Percentiles rank a stretch among this genome's conserved stretches.
These are phyloP conservation scores for Carcina quercana DNA, from an alignment of 2,888 invertebrate genomes.

Conservation along the genomic window DNA sequence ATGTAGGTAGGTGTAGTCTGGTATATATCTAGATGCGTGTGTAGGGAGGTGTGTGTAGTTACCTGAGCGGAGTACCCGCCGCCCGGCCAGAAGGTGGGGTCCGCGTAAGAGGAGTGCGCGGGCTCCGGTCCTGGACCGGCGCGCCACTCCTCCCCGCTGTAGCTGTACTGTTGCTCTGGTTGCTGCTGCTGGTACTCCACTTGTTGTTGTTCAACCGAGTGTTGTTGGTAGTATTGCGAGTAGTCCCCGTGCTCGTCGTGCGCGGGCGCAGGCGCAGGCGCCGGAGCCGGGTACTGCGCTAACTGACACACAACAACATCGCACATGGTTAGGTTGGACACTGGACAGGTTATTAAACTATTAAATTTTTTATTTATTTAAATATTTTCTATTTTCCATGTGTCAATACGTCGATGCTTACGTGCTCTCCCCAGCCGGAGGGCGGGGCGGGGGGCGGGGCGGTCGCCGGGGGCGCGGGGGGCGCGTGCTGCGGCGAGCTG, in stretches of 20 bases:
- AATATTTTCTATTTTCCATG: too few species aligned
- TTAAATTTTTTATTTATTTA: too few species aligned
- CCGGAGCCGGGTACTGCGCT: too few species aligned
- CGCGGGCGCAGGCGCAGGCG: constrained; percentile 14
- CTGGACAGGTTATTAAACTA: too few species aligned
- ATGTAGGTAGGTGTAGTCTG: too few species aligned
- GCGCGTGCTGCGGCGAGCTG: constrained; percentile 30
- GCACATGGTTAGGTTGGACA: too few species aligned
- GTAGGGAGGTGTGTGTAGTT: constrained; percentile 4
- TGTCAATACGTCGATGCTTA: too few species aligned
- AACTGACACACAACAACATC: too few species aligned
- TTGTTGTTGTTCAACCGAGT: constrained; percentile 8
- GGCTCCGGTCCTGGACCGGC: background rate
- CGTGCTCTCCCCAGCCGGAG: constrained; percentile 34
- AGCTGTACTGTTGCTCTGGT: constrained; percentile 1
- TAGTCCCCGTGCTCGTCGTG: constrained; percentile 11
- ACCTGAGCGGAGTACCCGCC: constrained; percentile 5
- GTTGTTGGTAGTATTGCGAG: constrained; percentile 12
- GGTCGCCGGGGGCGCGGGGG: constrained; percentile 13
- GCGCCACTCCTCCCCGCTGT: constrained; percentile 12
- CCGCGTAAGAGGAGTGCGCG: background rate
- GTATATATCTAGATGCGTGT: background rate
- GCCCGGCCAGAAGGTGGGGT: background rate
- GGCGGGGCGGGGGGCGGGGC: constrained; percentile 12
- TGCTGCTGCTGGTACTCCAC: constrained; percentile 16